phyloP scores from a whole-genome alignment of 2,888 invertebrate species.

The Alitta virens region DNA sequence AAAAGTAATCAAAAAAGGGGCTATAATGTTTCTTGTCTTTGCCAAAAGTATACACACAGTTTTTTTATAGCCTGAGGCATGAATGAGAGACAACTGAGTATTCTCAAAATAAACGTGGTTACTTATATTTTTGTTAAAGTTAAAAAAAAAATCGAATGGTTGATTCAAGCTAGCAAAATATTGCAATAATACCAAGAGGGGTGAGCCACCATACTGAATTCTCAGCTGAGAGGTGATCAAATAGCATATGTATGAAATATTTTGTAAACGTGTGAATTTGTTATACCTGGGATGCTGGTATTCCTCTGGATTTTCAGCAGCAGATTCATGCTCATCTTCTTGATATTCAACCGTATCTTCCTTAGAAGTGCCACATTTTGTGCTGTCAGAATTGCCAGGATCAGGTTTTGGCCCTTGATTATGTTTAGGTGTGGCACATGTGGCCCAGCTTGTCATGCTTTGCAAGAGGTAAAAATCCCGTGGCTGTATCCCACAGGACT shows the following conservation, averaged over 20 bases:
- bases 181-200: no score
- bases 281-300: slow-evolving; percentile 9
- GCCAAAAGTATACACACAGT: no score
- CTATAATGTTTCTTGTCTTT: no score
- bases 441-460: slow-evolving; percentile 86
- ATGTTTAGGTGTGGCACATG: slow-evolving; percentile 63
- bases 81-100: no score
- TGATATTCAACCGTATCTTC: neutral
- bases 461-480: slow-evolving; percentile 74
- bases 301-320: neutral
- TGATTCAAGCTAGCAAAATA: no score
- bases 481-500: slow-evolving; percentile 51
- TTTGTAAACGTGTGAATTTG: neutral
- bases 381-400: neutral
- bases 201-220: no score
- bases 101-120: no score
- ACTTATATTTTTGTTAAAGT: no score
- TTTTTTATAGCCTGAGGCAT: no score
- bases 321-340: neutral
- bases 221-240: no score
- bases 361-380: neutral
- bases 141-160: no score
- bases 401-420: neutral
- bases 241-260: neutral
- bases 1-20: no score